These are phyloP conservation scores for Euschistus heros DNA, from an alignment of 1,140 invertebrate species.

Conservation along the genomic window DNA sequence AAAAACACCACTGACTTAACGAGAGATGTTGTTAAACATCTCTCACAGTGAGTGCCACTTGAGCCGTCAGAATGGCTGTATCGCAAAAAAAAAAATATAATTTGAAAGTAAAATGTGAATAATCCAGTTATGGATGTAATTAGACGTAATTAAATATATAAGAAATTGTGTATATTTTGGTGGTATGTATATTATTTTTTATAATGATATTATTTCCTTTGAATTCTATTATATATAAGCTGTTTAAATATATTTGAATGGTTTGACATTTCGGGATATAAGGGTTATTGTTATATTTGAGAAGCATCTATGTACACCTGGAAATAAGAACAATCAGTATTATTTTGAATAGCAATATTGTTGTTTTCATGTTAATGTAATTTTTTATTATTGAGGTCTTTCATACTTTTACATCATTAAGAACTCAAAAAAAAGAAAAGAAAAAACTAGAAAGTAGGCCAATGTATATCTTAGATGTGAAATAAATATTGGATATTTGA, in stretches of 20 bases:
- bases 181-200: background rate
- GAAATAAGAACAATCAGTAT: slow-evolving; percentile 7
- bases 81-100: background rate
- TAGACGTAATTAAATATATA: background rate
- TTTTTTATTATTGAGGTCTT: slow-evolving; percentile 4
- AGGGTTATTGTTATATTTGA: background rate
- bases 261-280: background rate
- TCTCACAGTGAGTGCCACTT: background rate
- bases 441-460: background rate
- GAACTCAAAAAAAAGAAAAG: background rate
- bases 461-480: no score
- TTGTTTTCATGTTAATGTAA: background rate
- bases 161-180: background rate
- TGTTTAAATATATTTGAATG: background rate
- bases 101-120: background rate
- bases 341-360: slow-evolving; percentile 4
- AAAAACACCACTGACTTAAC: background rate
- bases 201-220: background rate
- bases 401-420: slow-evolving; percentile 3
- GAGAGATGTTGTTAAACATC: background rate
- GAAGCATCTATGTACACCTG: background rate
- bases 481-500: background rate
- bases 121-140: background rate
- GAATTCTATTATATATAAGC: background rate
- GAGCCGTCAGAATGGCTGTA: background rate